These are phyloP conservation scores for Trachelus troglodyta DNA, from an alignment of 2,888 invertebrate species.

Conservation along the genomic window DNA sequence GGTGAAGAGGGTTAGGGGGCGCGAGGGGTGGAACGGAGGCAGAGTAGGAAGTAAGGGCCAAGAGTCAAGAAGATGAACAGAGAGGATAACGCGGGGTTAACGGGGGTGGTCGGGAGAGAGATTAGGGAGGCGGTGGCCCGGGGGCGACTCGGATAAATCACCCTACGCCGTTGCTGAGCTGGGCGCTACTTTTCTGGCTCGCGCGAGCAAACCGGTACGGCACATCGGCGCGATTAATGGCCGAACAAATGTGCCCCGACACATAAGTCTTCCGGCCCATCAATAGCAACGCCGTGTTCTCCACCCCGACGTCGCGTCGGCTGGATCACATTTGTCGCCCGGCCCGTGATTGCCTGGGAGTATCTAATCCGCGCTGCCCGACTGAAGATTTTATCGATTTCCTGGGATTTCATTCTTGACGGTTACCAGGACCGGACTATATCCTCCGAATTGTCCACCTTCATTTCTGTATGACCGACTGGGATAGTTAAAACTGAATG, in stretches of 20 bases:
- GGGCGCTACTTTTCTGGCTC: conserved; percentile 34
- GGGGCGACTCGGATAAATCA: conserved; percentile 48
- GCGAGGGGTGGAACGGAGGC: conserved; percentile 17
- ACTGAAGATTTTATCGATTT: background rate
- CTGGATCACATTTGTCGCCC: conserved; percentile 17
- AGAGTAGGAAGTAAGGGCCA: conserved; percentile 35
- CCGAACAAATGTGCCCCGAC: conserved; percentile 42
- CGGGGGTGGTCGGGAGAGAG: conserved; percentile 42
- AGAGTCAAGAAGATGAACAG: conserved; percentile 48
- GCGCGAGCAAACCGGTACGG: conserved; percentile 11
- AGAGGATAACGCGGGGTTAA: conserved; percentile 45
- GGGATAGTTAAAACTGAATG: no score
- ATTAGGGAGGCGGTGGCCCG: conserved; percentile 49
- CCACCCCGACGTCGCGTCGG: conserved; percentile 14
- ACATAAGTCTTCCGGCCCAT: conserved; percentile 40
- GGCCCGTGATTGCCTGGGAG: background rate
- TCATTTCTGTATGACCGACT: no score
- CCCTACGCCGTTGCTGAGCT: conserved; percentile 32
- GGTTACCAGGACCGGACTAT: no score
- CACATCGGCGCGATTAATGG: conserved; percentile 39
- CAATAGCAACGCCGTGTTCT: conserved; percentile 32
- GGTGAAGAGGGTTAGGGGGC: background rate
- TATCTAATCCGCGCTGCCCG: conserved; percentile 4
- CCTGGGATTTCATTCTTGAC: no score
- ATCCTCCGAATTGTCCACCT: no score